phyloP scores from a whole-genome alignment of 1,140 invertebrate genomes.

The Phthorimaea operculella region DNA sequence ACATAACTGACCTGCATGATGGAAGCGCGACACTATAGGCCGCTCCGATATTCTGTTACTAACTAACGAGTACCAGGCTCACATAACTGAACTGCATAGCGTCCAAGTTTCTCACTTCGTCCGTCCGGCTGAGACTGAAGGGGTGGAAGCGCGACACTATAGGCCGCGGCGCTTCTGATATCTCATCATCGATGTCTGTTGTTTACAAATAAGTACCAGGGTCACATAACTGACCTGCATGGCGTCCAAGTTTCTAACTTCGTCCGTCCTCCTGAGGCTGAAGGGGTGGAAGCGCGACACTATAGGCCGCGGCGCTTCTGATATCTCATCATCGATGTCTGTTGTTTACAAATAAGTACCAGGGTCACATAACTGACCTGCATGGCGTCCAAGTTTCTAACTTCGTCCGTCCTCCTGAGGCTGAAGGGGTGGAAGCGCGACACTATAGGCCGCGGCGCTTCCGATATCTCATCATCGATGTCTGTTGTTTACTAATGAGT shows the following conservation, averaged over 20 bases:
- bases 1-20: constrained; percentile 9
- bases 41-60: no score
- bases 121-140: constrained; percentile 36
- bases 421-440: constrained; percentile 61
- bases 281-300: constrained; percentile 61
- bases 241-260: constrained; percentile 24
- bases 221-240: constrained; percentile 31
- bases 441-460: constrained; percentile 20
- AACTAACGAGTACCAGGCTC: neutral
- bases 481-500: constrained; percentile 41
- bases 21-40: constrained; percentile 19
- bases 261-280: constrained; percentile 27
- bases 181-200: constrained; percentile 26
- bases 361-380: constrained; percentile 23
- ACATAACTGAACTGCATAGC: constrained; percentile 33
- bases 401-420: constrained; percentile 18
- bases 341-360: constrained; percentile 20
- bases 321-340: constrained; percentile 26
- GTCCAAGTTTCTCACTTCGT: constrained; percentile 23
- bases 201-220: constrained; percentile 18
- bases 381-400: constrained; percentile 32
- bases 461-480: constrained; percentile 21
- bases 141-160: constrained; percentile 56
- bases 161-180: constrained; percentile 8
- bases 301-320: constrained; percentile 9